Evolutionary conservation across 2,113 vertebrate genomes (phyloP).

Genomic region (Oreamnos americanus): DNA sequence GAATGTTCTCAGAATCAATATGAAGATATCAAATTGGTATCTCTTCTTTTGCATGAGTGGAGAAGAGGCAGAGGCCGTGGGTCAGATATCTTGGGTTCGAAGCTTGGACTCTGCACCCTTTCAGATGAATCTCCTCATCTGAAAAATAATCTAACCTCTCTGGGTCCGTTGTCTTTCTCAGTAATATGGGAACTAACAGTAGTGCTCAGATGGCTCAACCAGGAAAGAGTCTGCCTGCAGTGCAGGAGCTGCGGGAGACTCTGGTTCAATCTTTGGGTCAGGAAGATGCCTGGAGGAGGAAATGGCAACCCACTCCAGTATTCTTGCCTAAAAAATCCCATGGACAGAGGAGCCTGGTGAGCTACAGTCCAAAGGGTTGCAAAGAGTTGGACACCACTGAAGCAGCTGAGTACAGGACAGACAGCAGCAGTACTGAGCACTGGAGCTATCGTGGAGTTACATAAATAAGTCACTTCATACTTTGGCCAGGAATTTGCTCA

Average conservation of each 20-base stretch:
- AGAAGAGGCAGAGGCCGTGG: not conserved
- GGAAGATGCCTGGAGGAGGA: not conserved
- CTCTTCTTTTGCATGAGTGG: not conserved
- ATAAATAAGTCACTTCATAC: not conserved
- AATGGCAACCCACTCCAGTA: not conserved
- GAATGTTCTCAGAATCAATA: not conserved
- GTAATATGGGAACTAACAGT: not conserved
- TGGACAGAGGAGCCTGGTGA: not conserved
- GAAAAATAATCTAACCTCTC: not conserved
- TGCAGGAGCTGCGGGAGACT: not conserved
- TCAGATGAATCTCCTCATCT: not conserved
- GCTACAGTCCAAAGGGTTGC: not conserved
- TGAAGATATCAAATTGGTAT: not conserved
- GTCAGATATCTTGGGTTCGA: not conserved
- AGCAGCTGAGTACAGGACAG: not conserved
- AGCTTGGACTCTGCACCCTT: not conserved
- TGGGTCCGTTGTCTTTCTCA: not conserved
- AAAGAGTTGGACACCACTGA: not conserved
- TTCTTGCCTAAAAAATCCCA: not conserved
- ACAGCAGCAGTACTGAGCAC: no score
- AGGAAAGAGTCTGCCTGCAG: not conserved
- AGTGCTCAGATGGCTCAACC: not conserved
- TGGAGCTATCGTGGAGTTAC: not conserved
- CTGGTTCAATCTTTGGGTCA: not conserved
- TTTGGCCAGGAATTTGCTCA: not conserved